Evolutionary conservation across 2,113 vertebrate genomes (phyloP).

Genomic region (human): DNA sequence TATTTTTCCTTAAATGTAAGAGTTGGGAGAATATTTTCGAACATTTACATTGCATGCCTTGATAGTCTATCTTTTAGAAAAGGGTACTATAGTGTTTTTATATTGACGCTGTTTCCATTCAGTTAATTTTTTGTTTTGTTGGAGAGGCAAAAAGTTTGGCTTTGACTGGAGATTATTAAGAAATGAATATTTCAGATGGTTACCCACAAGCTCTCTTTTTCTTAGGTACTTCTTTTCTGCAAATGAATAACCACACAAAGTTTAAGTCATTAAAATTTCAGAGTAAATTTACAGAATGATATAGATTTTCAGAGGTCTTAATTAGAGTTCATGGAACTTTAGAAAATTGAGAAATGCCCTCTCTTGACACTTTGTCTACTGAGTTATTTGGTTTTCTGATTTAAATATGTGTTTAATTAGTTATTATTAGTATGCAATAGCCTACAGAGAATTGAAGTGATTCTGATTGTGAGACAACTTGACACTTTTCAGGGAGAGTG

Average conservation of each 20-base stretch:
- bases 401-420: conserved; percentile 46
- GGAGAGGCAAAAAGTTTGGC: background rate
- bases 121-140: background rate
- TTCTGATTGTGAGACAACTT: background rate
- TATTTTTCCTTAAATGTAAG: background rate
- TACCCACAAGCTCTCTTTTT: background rate
- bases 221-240: background rate
- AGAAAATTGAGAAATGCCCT: conserved; percentile 65
- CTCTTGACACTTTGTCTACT: conserved; percentile 34
- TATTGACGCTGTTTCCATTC: background rate
- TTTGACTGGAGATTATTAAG: background rate
- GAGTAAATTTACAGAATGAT: conserved; percentile 23
- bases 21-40: background rate
- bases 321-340: conserved; percentile 64
- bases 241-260: conserved; percentile 21
- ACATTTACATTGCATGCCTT: background rate
- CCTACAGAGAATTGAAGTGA: background rate
- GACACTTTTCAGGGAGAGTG: background rate
- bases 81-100: background rate
- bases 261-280: conserved; percentile 59
- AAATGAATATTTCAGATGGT: conserved; percentile 6
- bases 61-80: background rate
- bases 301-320: conserved; percentile 62
- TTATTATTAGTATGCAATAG: conserved; percentile 3
- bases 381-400: conserved; percentile 43